phyloP scores from a whole-genome alignment of 2,113 vertebrate species.

The Datnioides undecimradiatus region DNA sequence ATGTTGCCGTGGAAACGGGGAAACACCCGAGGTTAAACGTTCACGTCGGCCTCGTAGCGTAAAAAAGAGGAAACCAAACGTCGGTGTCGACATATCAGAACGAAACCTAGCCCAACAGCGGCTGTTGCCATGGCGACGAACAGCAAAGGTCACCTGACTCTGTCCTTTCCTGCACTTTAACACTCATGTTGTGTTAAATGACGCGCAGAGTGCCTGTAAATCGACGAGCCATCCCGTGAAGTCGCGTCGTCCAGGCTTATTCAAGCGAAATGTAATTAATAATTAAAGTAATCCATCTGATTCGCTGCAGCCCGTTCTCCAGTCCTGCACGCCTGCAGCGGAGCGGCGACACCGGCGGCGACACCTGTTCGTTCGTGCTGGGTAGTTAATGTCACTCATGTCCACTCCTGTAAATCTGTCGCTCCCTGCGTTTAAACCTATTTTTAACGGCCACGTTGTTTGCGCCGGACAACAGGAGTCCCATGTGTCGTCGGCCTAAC shows the following conservation, averaged over 20 bases:
- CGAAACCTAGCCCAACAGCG: too few species aligned
- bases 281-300: neutral
- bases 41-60: too few species aligned
- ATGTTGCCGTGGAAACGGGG: neutral
- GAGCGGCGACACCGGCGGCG: neutral
- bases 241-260: too few species aligned
- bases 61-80: too few species aligned
- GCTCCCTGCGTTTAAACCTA: slow-evolving; percentile 48
- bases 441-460: slow-evolving; percentile 5
- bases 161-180: too few species aligned
- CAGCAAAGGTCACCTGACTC: too few species aligned
- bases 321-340: neutral
- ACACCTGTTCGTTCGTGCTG: slow-evolving; percentile 42
- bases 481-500: slow-evolving; percentile 35
- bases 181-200: too few species aligned
- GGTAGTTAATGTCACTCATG: slow-evolving; percentile 42
- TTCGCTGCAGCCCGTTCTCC: neutral
- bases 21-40: neutral
- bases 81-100: too few species aligned
- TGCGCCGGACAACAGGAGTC: neutral
- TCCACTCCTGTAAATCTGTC: slow-evolving; percentile 61
- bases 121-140: too few species aligned
- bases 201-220: too few species aligned
- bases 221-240: too few species aligned
- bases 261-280: too few species aligned